Base-by-base conservation (phyloP, 2,113 vertebrate genomes). In the Empidonax traillii region DNA sequence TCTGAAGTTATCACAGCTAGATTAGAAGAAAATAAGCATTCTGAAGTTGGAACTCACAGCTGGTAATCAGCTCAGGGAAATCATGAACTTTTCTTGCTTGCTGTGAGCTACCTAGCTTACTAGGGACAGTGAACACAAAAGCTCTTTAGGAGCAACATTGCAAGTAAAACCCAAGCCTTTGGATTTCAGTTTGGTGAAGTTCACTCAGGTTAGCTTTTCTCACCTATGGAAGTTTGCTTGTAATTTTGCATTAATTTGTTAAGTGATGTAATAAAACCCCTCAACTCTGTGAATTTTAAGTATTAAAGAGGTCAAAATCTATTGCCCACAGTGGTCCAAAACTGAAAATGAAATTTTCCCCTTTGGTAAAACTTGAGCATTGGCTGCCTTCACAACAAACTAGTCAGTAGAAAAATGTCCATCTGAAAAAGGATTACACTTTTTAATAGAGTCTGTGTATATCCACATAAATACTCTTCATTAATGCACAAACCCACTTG, bases 221-320 rank as follows among this genome's bases (percentile, higher is more conserved):
- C 22, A 15, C 0, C 46, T 23, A 0, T 58, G 28, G 17, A 8
- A 14, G 17, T 77, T 66, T 46, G 4, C 2, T 46, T 63, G 14
- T 51, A 43, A 27, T 62, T 94, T 76, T 58, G 8, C 28, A 63
- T 51, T 87, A 12, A 71, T n/a, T 23, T 12, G 4, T 71, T 27
- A 93, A 82, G 80, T 52, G 23, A n/a, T 46, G 15, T 46, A 9
- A 72, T 33, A 51, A 7, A 72, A 20, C 30, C 49, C 15, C 22
- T 2, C 20, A 52, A 47, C 25, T 39, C 8, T 33, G 27, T 7
- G 12, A 86, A 67, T 67, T 51, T 63, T 47, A 77, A 33, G 10
- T 39, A 21, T 67, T 56, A 53, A 52, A 20, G 14, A 82, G 27
- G 23, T 68, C 3, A 8, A 86, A 67, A 73, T 27, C n/a, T 46